A percentile compares a stretch with the other conserved stretches of the same genome.
These are phyloP conservation scores for Lepus townsendii DNA, from an alignment of 2,797 vertebrate species.

Conservation along the genomic window DNA sequence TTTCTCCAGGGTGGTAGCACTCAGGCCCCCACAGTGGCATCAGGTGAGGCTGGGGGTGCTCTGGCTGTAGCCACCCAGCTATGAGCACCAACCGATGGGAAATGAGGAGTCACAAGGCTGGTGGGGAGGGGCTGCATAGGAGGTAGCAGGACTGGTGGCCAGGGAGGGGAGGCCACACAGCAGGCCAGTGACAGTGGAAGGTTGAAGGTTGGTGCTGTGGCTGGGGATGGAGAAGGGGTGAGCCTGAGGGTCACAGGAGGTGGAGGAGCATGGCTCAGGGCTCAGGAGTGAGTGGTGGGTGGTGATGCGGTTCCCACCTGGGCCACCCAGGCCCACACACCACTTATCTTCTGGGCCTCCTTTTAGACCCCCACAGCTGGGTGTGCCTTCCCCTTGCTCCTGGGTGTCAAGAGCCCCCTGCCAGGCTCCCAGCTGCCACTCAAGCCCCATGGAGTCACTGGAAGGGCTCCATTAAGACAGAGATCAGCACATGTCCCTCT, in stretches of 20 bases:
- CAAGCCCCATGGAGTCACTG: background rate
- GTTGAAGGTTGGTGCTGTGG: background rate
- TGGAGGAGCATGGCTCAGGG: background rate
- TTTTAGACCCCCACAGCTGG: too few relatives aligned
- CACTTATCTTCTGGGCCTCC: too few relatives aligned
- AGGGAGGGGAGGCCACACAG: background rate
- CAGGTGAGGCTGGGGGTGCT: background rate
- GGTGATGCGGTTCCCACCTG: background rate
- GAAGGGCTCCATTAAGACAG: background rate
- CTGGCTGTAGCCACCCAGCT: background rate
- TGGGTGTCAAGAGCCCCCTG: background rate
- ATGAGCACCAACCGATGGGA: background rate
- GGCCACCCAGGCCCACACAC: background rate
- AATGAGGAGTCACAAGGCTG: background rate
- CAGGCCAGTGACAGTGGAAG: background rate
- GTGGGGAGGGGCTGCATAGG: background rate
- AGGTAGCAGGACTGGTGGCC: background rate
- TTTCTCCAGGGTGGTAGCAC: background rate
- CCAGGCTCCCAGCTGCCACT: background rate
- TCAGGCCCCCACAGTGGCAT: background rate
- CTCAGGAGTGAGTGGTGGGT: background rate
- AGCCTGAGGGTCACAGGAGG: background rate
- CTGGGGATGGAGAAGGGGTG: background rate
- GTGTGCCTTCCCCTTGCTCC: background rate
- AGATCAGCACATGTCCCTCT: background rate